phyloP scores from a whole-genome alignment of 1,140 invertebrate species.

The Trypoxylus dichotomus region DNA sequence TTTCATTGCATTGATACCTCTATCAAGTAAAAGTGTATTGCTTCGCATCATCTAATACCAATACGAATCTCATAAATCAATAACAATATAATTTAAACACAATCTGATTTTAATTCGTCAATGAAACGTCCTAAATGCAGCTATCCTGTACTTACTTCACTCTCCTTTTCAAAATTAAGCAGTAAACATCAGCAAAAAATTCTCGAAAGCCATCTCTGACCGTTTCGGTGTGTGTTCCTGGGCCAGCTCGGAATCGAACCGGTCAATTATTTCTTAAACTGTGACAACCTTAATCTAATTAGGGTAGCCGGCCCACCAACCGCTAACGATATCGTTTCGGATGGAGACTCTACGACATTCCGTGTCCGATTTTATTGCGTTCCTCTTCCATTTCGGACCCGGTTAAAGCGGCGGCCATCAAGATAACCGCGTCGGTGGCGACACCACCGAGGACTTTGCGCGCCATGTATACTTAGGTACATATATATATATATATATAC shows the following conservation, averaged over 20 bases:
- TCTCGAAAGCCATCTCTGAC: constrained; percentile 1
- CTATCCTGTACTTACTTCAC: not conserved
- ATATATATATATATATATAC: no score
- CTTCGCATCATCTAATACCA: no score
- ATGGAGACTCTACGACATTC: not conserved
- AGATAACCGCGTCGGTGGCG: constrained; percentile 2
- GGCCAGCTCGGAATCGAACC: constrained; percentile 30
- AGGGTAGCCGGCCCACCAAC: constrained; percentile 48
- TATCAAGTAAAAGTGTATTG: no score
- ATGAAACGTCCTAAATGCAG: no score
- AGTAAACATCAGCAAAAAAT: not conserved
- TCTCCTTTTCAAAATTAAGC: not conserved
- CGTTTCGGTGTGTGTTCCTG: constrained; percentile 9
- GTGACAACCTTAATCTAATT: constrained; percentile 54
- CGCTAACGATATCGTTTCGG: constrained; percentile 31
- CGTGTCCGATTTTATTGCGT: constrained; percentile 23
- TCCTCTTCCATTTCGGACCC: not conserved
- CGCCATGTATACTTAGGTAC: not conserved
- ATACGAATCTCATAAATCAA: no score
- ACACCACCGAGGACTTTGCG: not conserved
- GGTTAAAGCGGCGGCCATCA: not conserved
- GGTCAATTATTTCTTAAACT: constrained; percentile 53
- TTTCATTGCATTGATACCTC: no score
- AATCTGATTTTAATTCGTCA: no score
- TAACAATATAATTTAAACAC: no score